phyloP scores from a whole-genome alignment of 92 coral and sea anemone species.

The Zoanthus gigantus region DNA sequence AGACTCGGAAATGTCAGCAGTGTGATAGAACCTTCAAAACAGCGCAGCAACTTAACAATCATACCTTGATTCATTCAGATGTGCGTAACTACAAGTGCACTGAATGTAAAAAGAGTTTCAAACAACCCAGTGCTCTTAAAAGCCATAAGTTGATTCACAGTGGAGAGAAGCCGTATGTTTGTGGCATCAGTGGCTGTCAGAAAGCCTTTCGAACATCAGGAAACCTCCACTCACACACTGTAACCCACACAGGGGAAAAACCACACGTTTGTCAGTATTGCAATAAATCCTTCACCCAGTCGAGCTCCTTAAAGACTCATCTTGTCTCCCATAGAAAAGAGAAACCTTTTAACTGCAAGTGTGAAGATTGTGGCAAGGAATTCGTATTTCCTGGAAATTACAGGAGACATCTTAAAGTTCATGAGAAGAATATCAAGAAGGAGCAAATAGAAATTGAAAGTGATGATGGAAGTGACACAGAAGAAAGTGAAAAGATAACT shows the following conservation, averaged over 20 bases:
- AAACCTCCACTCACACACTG: slow-evolving; percentile 29
- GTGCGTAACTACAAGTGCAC: slow-evolving; percentile 37
- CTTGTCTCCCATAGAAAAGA: slow-evolving; percentile 25
- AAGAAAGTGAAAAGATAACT: not conserved
- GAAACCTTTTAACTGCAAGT: slow-evolving; percentile 32
- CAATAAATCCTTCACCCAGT: slow-evolving; percentile 37
- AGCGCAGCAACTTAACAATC: slow-evolving; percentile 31
- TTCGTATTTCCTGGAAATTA: slow-evolving; percentile 43
- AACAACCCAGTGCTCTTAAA: slow-evolving; percentile 39
- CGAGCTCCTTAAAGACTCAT: slow-evolving; percentile 40
- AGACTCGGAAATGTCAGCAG: slow-evolving; percentile 43
- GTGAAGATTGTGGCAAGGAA: slow-evolving; percentile 21
- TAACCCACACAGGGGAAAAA: slow-evolving; percentile 46
- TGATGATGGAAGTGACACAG: slow-evolving; percentile 22
- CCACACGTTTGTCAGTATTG: slow-evolving; percentile 37
- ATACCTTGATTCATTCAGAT: slow-evolving; percentile 37
- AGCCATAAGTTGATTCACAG: slow-evolving; percentile 37
- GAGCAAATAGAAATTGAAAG: not conserved
- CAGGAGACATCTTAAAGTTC: slow-evolving; percentile 45
- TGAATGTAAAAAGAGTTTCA: slow-evolving; percentile 22
- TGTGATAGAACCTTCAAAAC: slow-evolving; percentile 39
- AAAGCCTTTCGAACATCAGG: slow-evolving; percentile 45
- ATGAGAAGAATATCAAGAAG: slow-evolving; percentile 27
- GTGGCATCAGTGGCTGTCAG: slow-evolving; percentile 14
- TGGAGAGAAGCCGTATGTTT: slow-evolving; percentile 29